Conservation (phyloP, 2,113 vertebrate species). For the Callipepla californica region DNA sequence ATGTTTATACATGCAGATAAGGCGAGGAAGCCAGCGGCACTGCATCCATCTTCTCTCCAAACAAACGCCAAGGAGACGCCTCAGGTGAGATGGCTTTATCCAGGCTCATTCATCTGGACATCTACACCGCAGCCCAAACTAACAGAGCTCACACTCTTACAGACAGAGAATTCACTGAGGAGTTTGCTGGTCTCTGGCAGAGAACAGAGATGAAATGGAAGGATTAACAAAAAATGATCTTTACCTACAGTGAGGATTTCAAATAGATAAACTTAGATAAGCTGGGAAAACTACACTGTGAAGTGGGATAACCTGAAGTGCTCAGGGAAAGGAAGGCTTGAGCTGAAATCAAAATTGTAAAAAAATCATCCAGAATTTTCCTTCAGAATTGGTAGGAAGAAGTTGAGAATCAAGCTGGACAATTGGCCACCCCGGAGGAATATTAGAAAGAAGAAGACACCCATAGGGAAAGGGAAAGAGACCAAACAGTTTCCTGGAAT, state of each 20-base stretch:
- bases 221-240: not conserved
- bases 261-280: not conserved
- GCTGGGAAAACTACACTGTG: not conserved
- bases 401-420: not conserved
- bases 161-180: not conserved
- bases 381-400: not conserved
- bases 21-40: not conserved
- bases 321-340: not conserved
- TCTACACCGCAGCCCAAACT: not conserved
- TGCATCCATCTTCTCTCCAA: constrained; percentile 19
- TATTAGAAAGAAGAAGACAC: not conserved
- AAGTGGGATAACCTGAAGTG: not conserved
- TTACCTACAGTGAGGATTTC: not conserved
- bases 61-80: not conserved
- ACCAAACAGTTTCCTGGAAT: not conserved
- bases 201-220: not conserved
- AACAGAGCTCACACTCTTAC: not conserved
- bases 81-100: not conserved
- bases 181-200: not conserved
- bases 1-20: not conserved
- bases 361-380: not conserved
- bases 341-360: not conserved
- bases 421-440: not conserved
- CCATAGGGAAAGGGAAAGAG: not conserved
- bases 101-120: constrained; percentile 6